Percentiles rank a stretch among this genome's conserved stretches.
phyloP scores from a whole-genome alignment of 1,140 invertebrate genomes.

The Trichonephila clavata region DNA sequence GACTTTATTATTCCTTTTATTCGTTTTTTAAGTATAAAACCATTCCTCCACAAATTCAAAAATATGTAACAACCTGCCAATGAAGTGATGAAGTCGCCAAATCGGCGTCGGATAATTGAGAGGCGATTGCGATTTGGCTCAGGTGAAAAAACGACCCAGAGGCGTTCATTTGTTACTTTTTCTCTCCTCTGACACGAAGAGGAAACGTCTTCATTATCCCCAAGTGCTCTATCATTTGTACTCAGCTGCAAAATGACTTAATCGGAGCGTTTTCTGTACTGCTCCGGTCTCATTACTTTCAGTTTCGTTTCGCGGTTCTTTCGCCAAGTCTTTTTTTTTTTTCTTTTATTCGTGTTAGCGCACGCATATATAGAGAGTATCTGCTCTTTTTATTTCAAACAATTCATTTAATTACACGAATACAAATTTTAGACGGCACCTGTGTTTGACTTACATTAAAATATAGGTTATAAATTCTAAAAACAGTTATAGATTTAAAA shows the following conservation, averaged over 20 bases:
- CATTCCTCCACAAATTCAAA: not conserved
- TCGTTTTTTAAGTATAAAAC: too few species aligned
- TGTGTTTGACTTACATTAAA: too few species aligned
- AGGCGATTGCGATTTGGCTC: not conserved
- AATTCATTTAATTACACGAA: too few species aligned
- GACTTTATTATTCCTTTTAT: too few species aligned
- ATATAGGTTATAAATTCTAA: too few species aligned
- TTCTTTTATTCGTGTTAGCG: too few species aligned
- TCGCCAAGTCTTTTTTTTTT: not conserved
- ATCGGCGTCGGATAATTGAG: not conserved
- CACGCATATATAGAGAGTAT: too few species aligned
- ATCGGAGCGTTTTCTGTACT: not conserved
- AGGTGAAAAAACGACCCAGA: slow-evolving; percentile 2
- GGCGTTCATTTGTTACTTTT: not conserved
- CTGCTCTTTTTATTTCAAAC: too few species aligned
- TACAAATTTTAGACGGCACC: too few species aligned
- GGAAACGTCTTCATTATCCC: not conserved
- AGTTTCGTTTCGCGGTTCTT: not conserved
- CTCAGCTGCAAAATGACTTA: not conserved
- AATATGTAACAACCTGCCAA: not conserved
- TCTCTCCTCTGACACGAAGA: not conserved
- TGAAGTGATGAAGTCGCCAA: not conserved
- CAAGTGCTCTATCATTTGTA: not conserved
- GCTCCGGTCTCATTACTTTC: not conserved
- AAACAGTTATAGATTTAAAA: too few species aligned